These are phyloP conservation scores for Notarius lentiginosus DNA, from an alignment of 2,113 vertebrate genomes.

Conservation along the genomic window DNA sequence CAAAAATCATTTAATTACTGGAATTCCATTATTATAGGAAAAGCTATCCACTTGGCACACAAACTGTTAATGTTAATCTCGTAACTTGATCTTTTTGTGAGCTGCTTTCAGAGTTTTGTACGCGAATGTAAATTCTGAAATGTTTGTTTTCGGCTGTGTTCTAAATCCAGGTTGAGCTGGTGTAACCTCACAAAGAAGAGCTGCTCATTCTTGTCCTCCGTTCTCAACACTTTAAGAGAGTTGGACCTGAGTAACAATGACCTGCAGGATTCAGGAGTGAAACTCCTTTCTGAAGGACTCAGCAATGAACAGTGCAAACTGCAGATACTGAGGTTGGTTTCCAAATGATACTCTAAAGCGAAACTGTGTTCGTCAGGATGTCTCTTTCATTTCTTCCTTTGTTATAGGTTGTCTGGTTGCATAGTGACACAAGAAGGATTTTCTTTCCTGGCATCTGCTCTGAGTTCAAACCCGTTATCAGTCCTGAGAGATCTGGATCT, in stretches of 20 bases:
- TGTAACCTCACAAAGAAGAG: constrained; percentile 23
- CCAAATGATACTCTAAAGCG: not conserved
- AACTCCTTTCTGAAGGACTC: constrained; percentile 21
- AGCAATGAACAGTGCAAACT: constrained; percentile 7
- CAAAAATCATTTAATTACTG: not conserved
- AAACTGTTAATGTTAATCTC: not conserved
- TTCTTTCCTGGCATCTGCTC: constrained; percentile 1
- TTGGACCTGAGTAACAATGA: constrained; percentile 5
- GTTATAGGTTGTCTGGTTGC: constrained; percentile 36
- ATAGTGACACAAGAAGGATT: constrained; percentile 31
- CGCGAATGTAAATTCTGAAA: not conserved
- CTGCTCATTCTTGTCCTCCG: not conserved
- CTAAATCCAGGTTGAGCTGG: constrained; percentile 15
- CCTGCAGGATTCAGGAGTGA: not conserved
- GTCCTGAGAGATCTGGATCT: constrained; percentile 36
- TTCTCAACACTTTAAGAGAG: constrained; percentile 23
- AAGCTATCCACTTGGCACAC: not conserved
- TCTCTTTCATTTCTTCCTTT: not conserved
- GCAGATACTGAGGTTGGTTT: constrained; percentile 32
- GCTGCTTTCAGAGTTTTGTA: not conserved
- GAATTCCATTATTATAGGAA: not conserved
- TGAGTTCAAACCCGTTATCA: not conserved
- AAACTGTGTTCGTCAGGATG: too few relatives aligned
- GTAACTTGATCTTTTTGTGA: not conserved
- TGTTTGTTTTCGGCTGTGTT: not conserved